Percentiles rank a stretch among this genome's conserved stretches.
These are phyloP conservation scores for Phyllopteryx taeniolatus DNA, from an alignment of 2,113 vertebrate genomes.

Conservation along the genomic window DNA sequence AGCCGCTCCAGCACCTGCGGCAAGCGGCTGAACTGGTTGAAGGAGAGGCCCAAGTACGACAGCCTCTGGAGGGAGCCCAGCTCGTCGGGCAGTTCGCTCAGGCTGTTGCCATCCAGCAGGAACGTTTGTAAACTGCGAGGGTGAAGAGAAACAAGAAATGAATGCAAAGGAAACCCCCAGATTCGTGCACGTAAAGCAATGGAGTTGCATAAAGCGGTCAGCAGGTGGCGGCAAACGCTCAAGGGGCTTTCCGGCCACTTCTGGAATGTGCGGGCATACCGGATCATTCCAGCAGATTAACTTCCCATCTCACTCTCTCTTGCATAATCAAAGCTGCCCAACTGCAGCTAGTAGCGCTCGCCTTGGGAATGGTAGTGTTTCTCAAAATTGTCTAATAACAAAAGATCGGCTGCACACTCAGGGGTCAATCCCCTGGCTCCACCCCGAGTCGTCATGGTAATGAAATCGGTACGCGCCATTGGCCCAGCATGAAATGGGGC, in stretches of 20 bases:
- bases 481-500: too few species aligned
- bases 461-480: too few species aligned
- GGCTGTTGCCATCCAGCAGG: conserved; percentile 91
- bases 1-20: conserved; percentile 89
- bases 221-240: conserved; percentile 55
- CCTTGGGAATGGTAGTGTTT: background rate
- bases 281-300: conserved; percentile 62
- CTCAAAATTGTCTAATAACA: background rate
- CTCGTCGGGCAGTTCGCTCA: conserved; percentile 84
- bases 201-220: conserved; percentile 20
- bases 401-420: background rate
- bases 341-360: conserved; percentile 1
- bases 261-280: conserved; percentile 57
- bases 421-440: too few species aligned
- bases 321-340: conserved; percentile 15
- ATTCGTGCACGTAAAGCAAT: background rate
- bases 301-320: conserved; percentile 31
- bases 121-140: conserved; percentile 88
- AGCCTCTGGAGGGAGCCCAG: conserved; percentile 86
- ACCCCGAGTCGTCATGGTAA: too few species aligned
- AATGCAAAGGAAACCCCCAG: background rate
- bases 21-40: conserved; percentile 89
- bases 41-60: conserved; percentile 89
- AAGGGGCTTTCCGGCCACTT: conserved; percentile 43
- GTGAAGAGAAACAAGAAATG: background rate